Base-by-base conservation (phyloP, 2,888 invertebrate species). In the Anarsia innoxiella region DNA sequence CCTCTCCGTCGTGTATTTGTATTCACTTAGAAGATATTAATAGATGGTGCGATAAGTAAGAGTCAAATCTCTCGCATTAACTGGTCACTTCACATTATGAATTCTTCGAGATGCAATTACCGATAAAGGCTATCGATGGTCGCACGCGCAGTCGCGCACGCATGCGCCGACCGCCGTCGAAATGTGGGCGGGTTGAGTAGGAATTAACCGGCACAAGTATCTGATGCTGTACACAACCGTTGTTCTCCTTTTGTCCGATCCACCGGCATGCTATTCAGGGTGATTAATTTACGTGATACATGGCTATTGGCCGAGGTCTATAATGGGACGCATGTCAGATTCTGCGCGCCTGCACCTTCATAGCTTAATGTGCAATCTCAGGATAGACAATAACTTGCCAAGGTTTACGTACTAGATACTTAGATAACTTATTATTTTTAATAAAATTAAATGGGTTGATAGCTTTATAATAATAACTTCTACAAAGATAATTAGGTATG, bases 21-120 rank as follows among this genome's bases (percentile, higher is more conserved):
- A n/a, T n/a, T n/a, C n/a, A n/a, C n/a, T n/a, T n/a, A n/a, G n/a
- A n/a, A n/a, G n/a, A n/a, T n/a, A n/a, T n/a, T n/a, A n/a, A n/a
- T n/a, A n/a, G n/a, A n/a, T n/a, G n/a, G n/a, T n/a, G n/a, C n/a
- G n/a, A n/a, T n/a, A n/a, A n/a, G n/a, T n/a, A n/a, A n/a, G n/a
- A n/a, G n/a, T n/a, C n/a, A n/a, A n/a, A n/a, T n/a, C n/a, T n/a
- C n/a, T n/a, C n/a, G 26, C 26, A 26, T 26, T 26, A 3, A n/a
- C 26, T 8, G n/a, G n/a, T 11, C 8, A 23, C 35, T 35, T 26
- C 14, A 23, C 28, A 35, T 35, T 35, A 28, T 28, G 23, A 12
- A 27, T n/a, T 25, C 30, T n/a, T n/a, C n/a, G 11, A 62, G 71
- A 72, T 72, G 65, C 66, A 74, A 79, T 78, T 78, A 77, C 62